A percentile compares a stretch with the other conserved stretches of the same genome.
These are phyloP conservation scores for Leptopilina syphax DNA, from an alignment of 2,888 invertebrate species.

Conservation along the genomic window DNA sequence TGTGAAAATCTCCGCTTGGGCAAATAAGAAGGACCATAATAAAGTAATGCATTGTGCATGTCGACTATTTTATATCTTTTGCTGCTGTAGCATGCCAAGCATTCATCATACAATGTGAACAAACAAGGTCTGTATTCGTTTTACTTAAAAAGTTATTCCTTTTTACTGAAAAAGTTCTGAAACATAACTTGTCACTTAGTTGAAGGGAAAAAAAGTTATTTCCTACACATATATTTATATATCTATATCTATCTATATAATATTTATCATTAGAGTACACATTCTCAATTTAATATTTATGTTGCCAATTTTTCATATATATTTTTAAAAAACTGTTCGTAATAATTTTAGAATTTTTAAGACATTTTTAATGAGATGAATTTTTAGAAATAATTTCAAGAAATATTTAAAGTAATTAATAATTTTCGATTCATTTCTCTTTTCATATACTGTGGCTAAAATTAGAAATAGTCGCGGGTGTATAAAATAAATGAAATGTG, in stretches of 20 bases:
- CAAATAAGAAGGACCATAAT: conserved; percentile 12
- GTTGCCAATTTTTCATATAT: too few species aligned
- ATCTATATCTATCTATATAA: too few species aligned
- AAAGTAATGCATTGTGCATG: conserved; percentile 26
- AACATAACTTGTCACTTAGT: conserved; percentile 9
- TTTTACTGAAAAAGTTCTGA: background rate
- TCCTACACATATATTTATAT: too few species aligned
- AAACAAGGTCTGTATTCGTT: conserved; percentile 2
- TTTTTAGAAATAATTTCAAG: too few species aligned
- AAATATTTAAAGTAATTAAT: too few species aligned
- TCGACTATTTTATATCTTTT: conserved; percentile 17
- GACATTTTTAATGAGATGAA: too few species aligned
- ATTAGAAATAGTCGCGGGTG: background rate
- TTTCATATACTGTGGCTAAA: background rate
- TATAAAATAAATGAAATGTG: background rate
- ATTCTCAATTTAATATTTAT: too few species aligned
- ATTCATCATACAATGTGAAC: conserved; percentile 4
- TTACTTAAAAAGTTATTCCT: conserved; percentile 7
- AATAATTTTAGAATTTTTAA: too few species aligned
- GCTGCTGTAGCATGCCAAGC: background rate
- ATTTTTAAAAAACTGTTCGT: too few species aligned
- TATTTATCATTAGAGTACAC: too few species aligned
- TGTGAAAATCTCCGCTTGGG: background rate
- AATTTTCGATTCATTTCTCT: too few species aligned
- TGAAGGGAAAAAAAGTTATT: background rate